Evolutionary conservation across 1,140 invertebrate genomes (phyloP).

Genomic region (Holcopasites calliopsidis): DNA sequence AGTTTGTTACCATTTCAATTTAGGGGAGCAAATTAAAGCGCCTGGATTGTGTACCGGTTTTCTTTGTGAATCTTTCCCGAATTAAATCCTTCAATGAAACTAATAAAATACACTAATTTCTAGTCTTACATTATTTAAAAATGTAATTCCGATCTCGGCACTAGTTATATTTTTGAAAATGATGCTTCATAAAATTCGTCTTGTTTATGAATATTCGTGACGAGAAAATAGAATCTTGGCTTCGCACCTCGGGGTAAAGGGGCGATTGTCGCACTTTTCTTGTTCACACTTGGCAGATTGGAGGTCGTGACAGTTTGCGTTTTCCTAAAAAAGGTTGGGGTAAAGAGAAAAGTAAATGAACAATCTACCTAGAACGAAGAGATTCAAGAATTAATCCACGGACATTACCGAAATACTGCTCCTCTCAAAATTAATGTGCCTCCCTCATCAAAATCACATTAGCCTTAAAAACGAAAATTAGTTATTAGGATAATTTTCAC

Average conservation of each 20-base stretch:
- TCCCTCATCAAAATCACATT: too few relatives aligned
- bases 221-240: constrained; percentile 10
- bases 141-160: too few relatives aligned
- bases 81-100: background rate
- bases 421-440: too few relatives aligned
- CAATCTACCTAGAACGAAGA: background rate
- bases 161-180: background rate
- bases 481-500: constrained; percentile 37
- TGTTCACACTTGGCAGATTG: background rate
- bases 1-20: too few relatives aligned
- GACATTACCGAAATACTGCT: too few relatives aligned
- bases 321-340: background rate
- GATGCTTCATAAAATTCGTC: background rate
- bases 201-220: background rate
- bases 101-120: too few relatives aligned
- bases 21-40: too few relatives aligned
- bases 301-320: background rate
- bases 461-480: constrained; percentile 19
- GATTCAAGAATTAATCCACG: background rate
- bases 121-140: too few relatives aligned
- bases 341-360: background rate
- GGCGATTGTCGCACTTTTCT: background rate
- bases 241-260: background rate
- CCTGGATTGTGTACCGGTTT: too few relatives aligned
- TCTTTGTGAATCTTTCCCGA: too few relatives aligned